phyloP scores from a whole-genome alignment of 2,888 invertebrate genomes.

The Dicranocentrus wangi region DNA sequence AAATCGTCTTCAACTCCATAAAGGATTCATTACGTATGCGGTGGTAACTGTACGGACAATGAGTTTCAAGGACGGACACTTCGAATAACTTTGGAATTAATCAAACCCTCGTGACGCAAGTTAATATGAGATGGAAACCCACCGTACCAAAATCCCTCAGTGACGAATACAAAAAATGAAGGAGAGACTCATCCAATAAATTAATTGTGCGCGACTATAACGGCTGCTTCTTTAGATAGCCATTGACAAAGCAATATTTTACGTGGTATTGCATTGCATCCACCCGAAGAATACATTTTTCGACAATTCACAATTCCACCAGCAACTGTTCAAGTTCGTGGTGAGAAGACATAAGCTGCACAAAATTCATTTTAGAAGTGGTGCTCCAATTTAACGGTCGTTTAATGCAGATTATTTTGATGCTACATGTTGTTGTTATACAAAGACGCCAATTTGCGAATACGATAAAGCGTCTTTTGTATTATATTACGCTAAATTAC shows the following conservation, averaged over 20 bases:
- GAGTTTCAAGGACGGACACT: slow-evolving; percentile 20
- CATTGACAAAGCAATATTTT: slow-evolving; percentile 8
- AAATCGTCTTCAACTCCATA: slow-evolving; percentile 29
- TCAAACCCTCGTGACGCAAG: slow-evolving; percentile 26
- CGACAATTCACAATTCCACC: slow-evolving; percentile 34
- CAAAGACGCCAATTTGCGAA: slow-evolving; percentile 41
- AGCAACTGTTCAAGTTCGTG: slow-evolving; percentile 49
- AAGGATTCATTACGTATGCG: slow-evolving; percentile 1
- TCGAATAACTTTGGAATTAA: slow-evolving; percentile 54
- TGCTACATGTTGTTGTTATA: not conserved
- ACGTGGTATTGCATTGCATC: too few species aligned
- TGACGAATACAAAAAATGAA: not conserved
- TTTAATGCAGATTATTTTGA: slow-evolving; percentile 25
- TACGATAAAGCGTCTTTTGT: slow-evolving; percentile 8
- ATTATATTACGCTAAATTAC: slow-evolving; percentile 23
- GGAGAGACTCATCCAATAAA: not conserved
- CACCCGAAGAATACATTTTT: not conserved
- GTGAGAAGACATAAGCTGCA: slow-evolving; percentile 17
- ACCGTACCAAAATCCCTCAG: not conserved
- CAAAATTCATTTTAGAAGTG: not conserved
- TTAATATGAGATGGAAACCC: not conserved
- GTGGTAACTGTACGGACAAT: not conserved
- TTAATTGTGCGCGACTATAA: not conserved
- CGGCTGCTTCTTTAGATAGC: not conserved
- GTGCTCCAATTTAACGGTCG: slow-evolving; percentile 60